These are phyloP conservation scores for Centropristis striata DNA, from an alignment of 2,113 vertebrate species.

Conservation along the genomic window DNA sequence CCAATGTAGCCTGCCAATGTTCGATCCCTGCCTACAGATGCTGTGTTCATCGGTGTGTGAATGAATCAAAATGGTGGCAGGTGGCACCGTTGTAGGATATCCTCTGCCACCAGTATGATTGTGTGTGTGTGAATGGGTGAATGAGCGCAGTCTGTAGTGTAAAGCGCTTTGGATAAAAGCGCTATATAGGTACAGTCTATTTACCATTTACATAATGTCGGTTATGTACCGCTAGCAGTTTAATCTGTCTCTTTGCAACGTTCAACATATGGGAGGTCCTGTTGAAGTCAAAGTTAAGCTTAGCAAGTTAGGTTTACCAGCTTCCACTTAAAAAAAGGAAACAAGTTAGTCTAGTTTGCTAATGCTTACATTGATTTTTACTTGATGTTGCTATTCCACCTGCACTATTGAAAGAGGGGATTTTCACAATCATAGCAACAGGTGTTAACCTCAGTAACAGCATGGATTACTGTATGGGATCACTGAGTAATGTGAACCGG, in stretches of 20 bases:
- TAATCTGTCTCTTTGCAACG: neutral
- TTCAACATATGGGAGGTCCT: neutral
- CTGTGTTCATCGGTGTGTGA: too few species aligned
- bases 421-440: neutral
- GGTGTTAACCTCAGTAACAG: neutral
- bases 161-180: too few species aligned
- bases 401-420: neutral
- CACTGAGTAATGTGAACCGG: neutral
- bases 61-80: too few species aligned
- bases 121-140: too few species aligned
- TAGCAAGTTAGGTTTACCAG: too few species aligned
- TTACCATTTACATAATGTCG: neutral
- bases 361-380: neutral
- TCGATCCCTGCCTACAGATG: too few species aligned
- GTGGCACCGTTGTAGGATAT: too few species aligned
- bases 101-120: too few species aligned
- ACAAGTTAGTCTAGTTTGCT: neutral
- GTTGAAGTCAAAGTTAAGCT: neutral
- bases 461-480: neutral
- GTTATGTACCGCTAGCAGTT: neutral
- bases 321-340: neutral
- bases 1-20: neutral
- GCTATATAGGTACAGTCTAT: too few species aligned
- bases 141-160: too few species aligned
- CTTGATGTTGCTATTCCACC: too few species aligned